A percentile compares a stretch with the other conserved stretches of the same genome.
phyloP scores from a whole-genome alignment of 2,797 vertebrate species.

The Rhinichthys osculus region DNA sequence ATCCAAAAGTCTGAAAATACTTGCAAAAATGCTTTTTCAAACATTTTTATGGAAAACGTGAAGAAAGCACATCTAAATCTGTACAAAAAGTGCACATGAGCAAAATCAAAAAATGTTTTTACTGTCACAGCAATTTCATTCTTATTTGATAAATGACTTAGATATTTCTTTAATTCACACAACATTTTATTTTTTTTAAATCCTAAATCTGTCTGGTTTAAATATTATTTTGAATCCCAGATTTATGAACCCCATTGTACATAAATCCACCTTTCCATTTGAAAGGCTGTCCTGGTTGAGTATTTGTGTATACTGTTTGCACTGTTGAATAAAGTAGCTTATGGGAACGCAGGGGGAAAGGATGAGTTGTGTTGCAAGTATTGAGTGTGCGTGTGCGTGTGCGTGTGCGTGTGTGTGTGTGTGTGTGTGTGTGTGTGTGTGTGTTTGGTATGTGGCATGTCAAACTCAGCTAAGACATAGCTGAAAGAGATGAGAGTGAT shows the following conservation, averaged over 20 bases:
- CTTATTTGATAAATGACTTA: not conserved
- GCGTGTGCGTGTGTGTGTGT: not conserved
- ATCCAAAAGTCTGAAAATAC: not conserved
- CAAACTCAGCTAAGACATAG: not conserved
- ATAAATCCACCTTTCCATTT: not conserved
- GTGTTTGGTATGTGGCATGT: not conserved
- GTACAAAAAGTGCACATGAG: not conserved
- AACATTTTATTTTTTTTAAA: not conserved
- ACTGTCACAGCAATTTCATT: not conserved
- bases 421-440: no score
- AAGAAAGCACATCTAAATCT: not conserved
- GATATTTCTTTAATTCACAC: not conserved
- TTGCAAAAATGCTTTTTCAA: not conserved
- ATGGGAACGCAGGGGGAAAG: not conserved
- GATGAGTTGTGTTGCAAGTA: not conserved
- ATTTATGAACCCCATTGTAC: not conserved
- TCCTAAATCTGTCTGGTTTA: not conserved
- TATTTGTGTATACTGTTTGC: not conserved
- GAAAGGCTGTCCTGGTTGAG: not conserved
- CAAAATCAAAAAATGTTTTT: not conserved
- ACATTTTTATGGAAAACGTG: not conserved
- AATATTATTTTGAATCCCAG: not conserved
- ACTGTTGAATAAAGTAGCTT: not conserved
- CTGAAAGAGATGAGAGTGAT: slow-evolving; percentile 33
- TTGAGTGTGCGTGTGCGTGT: no score